Evolutionary conservation across 1,140 invertebrate species (phyloP), one percentile per base, ranked within the genome.

Genomic region (Penaeus chinensis): DNA sequence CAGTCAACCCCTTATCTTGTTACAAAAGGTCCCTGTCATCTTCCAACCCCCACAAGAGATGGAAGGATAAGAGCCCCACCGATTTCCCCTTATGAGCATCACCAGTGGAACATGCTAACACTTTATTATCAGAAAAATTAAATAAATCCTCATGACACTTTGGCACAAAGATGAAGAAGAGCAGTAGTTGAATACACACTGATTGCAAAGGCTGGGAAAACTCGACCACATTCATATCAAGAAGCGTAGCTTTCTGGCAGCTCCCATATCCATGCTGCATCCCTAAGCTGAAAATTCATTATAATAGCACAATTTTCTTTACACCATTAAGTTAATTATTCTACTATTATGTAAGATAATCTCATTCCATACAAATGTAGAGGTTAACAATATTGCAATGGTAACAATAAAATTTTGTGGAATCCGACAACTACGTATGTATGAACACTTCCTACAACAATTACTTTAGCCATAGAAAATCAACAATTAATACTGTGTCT

Each of bases 121-220:
- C 42, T 42, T 20, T 69, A 27, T 37, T 63, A 42, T 81, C n/a
- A 62, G n/a, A 62, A 81, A 62, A 79, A 81, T 20, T 42, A 84
- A 84, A 84, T 74, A 84, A 76, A 76, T 84, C 82, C 82, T 84
- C 60, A 84, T 84, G 82, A 83, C 82, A 83, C 69, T 84, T 84
- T 84, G 82, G 82, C 82, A 84, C 82, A 84, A 62, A 84, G 66
- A 76, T 84, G 69, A 74, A 84, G 71, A 37, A 74, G 71, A 74
- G 71, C 54, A 84, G 60, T 84, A 32, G 82, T 74, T 84, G 82
- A 76, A 84, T 76, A 84, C 82, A 84, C 82, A 84, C 82, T 84
- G 82, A 84, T 74, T 74, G 82, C 82, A 84, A 76, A 84, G 66
- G 82, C 66, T 74, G 82, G 82, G 69, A 84, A 74, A 84, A 84